A percentile compares a stretch with the other conserved stretches of the same genome.
Conservation (phyloP, 2,888 invertebrate species). For the Eustalomyia histrio region DNA sequence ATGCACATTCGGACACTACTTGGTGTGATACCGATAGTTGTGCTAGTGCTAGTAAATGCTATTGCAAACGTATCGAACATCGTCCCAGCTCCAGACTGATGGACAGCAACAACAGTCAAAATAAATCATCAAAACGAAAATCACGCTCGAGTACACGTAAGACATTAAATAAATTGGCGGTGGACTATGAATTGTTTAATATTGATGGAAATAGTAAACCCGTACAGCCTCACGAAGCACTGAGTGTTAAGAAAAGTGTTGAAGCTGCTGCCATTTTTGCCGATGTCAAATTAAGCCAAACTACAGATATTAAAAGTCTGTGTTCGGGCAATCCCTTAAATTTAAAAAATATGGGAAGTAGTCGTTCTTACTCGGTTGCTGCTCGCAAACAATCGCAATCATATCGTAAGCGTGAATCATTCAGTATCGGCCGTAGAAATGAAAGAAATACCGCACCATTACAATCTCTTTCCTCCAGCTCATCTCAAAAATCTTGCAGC, state of each 20-base stretch:
- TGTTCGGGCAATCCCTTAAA: conserved; percentile 67
- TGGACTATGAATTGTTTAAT: conserved; percentile 87
- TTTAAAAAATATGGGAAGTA: conserved; percentile 66
- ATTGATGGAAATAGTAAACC: conserved; percentile 81
- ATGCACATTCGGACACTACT: conserved; percentile 79
- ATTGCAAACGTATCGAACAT: conserved; percentile 82
- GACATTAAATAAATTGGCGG: conserved; percentile 84
- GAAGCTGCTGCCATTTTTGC: conserved; percentile 93
- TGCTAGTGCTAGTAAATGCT: conserved; percentile 92
- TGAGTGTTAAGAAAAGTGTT: conserved; percentile 92
- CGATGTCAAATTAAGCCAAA: conserved; percentile 86
- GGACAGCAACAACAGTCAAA: conserved; percentile 42
- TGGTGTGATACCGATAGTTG: conserved; percentile 93
- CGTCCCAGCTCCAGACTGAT: conserved; percentile 50
- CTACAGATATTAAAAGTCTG: conserved; percentile 84
- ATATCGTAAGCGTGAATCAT: conserved; percentile 72
- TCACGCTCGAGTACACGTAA: conserved; percentile 72
- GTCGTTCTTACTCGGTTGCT: conserved; percentile 70
- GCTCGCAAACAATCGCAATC: conserved; percentile 66
- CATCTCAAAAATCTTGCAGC: conserved; percentile 74
- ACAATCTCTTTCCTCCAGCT: conserved; percentile 66
- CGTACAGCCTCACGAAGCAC: conserved; percentile 84
- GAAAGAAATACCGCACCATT: conserved; percentile 64
- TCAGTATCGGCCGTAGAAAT: conserved; percentile 72
- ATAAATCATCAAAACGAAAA: conserved; percentile 72